Evolutionary conservation across 2,113 vertebrate genomes (phyloP), one percentile per base, ranked within the genome.

Genomic region (Pelecanoides urinatrix): DNA sequence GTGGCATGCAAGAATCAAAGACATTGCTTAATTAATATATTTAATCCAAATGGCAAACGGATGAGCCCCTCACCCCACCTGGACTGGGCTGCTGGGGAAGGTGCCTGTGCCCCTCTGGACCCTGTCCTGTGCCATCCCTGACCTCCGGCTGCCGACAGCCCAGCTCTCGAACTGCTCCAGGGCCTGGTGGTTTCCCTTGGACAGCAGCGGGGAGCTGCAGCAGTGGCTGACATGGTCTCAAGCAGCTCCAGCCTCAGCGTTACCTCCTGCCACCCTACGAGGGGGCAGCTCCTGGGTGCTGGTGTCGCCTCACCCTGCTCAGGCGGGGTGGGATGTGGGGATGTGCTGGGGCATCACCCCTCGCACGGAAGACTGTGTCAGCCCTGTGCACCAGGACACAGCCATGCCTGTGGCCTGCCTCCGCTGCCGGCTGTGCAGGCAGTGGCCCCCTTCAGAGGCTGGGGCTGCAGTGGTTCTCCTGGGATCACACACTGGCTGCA

Each of bases 231-330:
- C 40, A 34, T 96, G 79, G 88, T 72, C 52, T 77, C 7, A 10
- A 72, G 92, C n/a, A 86, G 81, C 80, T 91, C 77, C 36, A 88
- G 81, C 62, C 93, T 86, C 34, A 94, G 96, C 30, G 18, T 88
- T 59, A 95, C 78, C 49, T 93, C 91, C 36, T 91, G 89, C 36
- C 45, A 36, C 74, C 59, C 32, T 56, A 72, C 0, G 0, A 47
- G 16, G 38, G 45, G 38, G 38, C 84, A 78, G 72, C 47, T 34
- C 0, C 4, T 56, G 53, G 19, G 50, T 55, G 27, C 59, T 62
- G 80, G 19, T 58, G 68, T 20, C 8, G 1, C 63, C 71, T 91
- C 52, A 19, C 13, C 11, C 70, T 42, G 44, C 34, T 27, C 1
- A 3, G 47, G 38, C 6, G 2, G 11, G 20, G 21, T 27, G 36